Evolutionary conservation across 2,888 invertebrate genomes (phyloP).

Genomic region (Aleiodes testaceus): DNA sequence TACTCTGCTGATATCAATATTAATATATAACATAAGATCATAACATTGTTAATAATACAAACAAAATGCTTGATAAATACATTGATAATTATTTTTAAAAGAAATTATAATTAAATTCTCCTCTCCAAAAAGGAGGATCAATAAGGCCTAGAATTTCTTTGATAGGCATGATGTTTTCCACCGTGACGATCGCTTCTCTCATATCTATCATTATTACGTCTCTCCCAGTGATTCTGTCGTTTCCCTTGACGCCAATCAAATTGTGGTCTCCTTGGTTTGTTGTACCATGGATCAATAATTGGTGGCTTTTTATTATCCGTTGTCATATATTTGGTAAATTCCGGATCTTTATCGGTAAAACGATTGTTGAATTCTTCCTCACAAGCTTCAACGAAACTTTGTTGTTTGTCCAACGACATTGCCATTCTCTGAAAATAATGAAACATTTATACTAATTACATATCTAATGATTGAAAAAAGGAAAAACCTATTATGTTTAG

Average conservation of each 20-base stretch:
- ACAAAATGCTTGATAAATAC: constrained; percentile 45
- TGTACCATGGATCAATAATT: constrained; percentile 77
- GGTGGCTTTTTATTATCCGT: constrained; percentile 75
- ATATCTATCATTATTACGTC: constrained; percentile 50
- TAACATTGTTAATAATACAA: background rate
- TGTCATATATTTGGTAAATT: constrained; percentile 75
- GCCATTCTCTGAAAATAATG: background rate
- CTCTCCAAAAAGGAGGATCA: constrained; percentile 28
- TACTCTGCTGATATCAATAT: constrained; percentile 14
- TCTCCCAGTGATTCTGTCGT: constrained; percentile 53
- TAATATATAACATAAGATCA: constrained; percentile 1
- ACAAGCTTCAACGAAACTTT: constrained; percentile 77
- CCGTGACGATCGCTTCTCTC: constrained; percentile 51
- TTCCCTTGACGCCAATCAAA: constrained; percentile 57
- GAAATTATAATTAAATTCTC: background rate
- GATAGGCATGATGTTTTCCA: constrained; percentile 49
- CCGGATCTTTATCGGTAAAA: constrained; percentile 78
- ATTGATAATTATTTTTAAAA: constrained; percentile 29
- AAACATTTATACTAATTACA: background rate
- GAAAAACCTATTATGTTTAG: no score
- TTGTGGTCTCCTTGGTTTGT: constrained; percentile 54
- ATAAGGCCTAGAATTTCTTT: constrained; percentile 49
- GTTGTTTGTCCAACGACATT: constrained; percentile 74
- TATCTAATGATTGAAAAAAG: background rate
- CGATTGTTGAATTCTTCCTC: constrained; percentile 79